A percentile compares a stretch with the other conserved stretches of the same genome.
Conservation (phyloP, 2,888 invertebrate species). For the Chrysina gloriosa region DNA sequence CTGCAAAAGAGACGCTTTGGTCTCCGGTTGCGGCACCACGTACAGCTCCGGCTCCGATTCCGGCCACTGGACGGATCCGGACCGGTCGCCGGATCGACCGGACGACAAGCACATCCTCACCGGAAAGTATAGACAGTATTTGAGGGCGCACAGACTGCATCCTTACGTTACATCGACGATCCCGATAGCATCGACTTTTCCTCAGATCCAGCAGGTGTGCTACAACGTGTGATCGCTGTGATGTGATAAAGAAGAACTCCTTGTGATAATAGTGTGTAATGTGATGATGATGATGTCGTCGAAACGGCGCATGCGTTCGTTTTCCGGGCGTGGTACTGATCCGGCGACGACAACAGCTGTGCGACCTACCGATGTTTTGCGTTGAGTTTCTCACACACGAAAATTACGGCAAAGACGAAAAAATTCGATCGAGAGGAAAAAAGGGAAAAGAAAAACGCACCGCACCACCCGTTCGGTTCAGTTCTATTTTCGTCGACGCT, state of each 20-base stretch:
- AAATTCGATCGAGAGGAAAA: too few relatives aligned
- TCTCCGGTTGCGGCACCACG: conserved; percentile 61
- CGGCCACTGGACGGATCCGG: conserved; percentile 62
- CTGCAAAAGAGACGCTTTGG: conserved; percentile 64
- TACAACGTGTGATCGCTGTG: conserved; percentile 71
- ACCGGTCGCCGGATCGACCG: conserved; percentile 62
- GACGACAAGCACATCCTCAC: conserved; percentile 63
- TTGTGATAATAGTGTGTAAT: conserved; percentile 67
- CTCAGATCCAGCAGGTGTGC: conserved; percentile 71
- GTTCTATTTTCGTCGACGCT: too few relatives aligned
- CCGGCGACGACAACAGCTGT: conserved; percentile 55
- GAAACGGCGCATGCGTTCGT: conserved; percentile 56
- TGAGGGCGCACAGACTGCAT: conserved; percentile 70
- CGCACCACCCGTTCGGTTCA: too few relatives aligned
- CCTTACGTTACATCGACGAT: conserved; percentile 68
- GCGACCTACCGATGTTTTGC: conserved; percentile 56
- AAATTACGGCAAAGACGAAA: too few relatives aligned
- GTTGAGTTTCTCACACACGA: conserved; percentile 43
- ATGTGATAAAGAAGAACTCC: conserved; percentile 57
- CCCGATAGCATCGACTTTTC: conserved; percentile 67
- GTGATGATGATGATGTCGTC: conserved; percentile 50
- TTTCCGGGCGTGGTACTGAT: conserved; percentile 64
- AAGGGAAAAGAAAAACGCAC: too few relatives aligned
- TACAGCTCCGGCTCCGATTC: conserved; percentile 60
- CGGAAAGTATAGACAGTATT: conserved; percentile 71